phyloP scores from a whole-genome alignment of 1,140 invertebrate species.

The Cydia fagiglandana region DNA sequence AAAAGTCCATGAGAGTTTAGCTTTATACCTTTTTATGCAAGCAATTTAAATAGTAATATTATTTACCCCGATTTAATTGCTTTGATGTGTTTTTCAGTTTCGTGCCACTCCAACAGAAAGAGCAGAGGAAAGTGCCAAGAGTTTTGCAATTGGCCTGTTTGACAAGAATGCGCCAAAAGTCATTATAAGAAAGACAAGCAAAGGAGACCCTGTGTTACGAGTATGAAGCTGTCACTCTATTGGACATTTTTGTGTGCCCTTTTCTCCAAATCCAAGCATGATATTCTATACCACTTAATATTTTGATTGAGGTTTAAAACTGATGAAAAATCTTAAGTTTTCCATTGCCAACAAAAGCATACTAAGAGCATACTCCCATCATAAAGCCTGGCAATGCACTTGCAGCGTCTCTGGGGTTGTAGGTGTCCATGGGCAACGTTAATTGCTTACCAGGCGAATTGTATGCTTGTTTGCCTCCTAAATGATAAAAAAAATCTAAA shows the following conservation, averaged over 20 bases:
- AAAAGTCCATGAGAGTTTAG: too few relatives aligned
- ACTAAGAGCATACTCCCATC: too few relatives aligned
- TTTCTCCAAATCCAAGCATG: constrained; percentile 1
- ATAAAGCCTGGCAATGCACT: too few relatives aligned
- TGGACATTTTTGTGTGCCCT: constrained; percentile 22
- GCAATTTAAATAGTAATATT: neutral
- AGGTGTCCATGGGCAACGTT: too few relatives aligned
- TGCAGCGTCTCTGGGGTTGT: too few relatives aligned
- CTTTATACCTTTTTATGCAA: too few relatives aligned
- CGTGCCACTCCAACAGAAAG: constrained; percentile 87
- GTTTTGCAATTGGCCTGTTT: constrained; percentile 87
- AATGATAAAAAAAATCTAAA: too few relatives aligned
- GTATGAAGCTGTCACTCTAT: constrained; percentile 76
- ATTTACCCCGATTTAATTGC: neutral
- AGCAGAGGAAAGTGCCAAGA: constrained; percentile 85
- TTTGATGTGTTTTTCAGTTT: constrained; percentile 79
- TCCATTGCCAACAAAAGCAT: too few relatives aligned
- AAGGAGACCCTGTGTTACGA: constrained; percentile 85
- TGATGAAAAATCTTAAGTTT: neutral
- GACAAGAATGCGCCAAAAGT: constrained; percentile 82
- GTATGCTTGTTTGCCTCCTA: too few relatives aligned
- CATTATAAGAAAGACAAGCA: constrained; percentile 81
- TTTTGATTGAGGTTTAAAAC: neutral
- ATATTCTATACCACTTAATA: neutral
- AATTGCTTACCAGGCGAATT: too few relatives aligned